These are phyloP conservation scores for Lasiurus borealis DNA, from an alignment of 2,113 vertebrate species.

Conservation along the genomic window DNA sequence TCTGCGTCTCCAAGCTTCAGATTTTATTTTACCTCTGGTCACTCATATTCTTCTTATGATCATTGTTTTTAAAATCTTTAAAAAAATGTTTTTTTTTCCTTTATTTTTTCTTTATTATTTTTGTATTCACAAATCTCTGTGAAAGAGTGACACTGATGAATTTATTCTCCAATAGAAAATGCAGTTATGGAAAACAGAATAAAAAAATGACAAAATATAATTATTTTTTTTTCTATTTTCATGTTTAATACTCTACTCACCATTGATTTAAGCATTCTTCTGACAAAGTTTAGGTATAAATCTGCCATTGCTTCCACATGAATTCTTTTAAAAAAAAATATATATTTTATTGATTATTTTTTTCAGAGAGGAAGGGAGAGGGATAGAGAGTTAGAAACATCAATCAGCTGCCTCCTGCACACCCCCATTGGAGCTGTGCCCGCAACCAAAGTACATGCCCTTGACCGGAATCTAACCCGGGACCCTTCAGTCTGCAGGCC, in stretches of 20 bases:
- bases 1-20: not conserved
- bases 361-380: too few relatives aligned
- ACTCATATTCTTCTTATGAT: not conserved
- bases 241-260: not conserved
- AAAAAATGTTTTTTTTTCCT: not conserved
- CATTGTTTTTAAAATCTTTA: not conserved
- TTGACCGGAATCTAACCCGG: too few relatives aligned
- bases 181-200: slow-evolving; percentile 9
- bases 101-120: slow-evolving; percentile 33
- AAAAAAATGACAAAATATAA: slow-evolving; percentile 9
- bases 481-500: too few relatives aligned
- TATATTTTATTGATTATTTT: too few relatives aligned
- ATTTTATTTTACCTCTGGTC: not conserved
- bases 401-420: too few relatives aligned
- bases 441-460: too few relatives aligned
- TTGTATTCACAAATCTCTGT: not conserved
- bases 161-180: slow-evolving; percentile 30
- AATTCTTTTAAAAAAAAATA: too few relatives aligned
- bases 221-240: not conserved
- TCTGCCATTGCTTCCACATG: not conserved
- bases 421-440: too few relatives aligned
- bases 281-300: not conserved
- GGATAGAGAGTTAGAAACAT: too few relatives aligned
- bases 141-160: not conserved
- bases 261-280: not conserved